A percentile compares a stretch with the other conserved stretches of the same genome.
These are phyloP conservation scores for Synergus itoensis DNA, from an alignment of 2,888 invertebrate species.

Conservation along the genomic window DNA sequence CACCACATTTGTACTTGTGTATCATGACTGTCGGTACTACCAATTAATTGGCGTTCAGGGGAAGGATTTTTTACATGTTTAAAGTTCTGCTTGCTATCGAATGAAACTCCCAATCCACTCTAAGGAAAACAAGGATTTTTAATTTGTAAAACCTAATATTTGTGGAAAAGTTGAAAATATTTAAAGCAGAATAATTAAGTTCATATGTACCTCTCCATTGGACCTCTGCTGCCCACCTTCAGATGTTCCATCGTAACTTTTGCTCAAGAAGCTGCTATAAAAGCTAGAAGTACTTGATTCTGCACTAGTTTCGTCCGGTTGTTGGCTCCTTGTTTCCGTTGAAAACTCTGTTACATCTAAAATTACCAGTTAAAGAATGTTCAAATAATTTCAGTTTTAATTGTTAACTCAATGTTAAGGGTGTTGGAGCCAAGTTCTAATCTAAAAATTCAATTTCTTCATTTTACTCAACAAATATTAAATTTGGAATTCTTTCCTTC, in stretches of 20 bases:
- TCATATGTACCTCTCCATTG: constrained; percentile 15
- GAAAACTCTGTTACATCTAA: not conserved
- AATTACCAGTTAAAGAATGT: not conserved
- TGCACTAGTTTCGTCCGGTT: constrained; percentile 58
- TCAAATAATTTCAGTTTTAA: too few relatives aligned
- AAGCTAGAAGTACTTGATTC: constrained; percentile 74
- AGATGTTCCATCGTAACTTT: constrained; percentile 67
- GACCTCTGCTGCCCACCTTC: constrained; percentile 60
- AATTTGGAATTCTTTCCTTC: too few relatives aligned
- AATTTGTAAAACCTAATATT: not conserved
- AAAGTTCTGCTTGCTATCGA: constrained; percentile 10
- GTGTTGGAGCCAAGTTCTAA: too few relatives aligned
- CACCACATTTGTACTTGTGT: constrained; percentile 22
- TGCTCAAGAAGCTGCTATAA: constrained; percentile 73
- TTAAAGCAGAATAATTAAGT: not conserved
- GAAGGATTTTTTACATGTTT: not conserved
- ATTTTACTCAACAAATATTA: too few relatives aligned
- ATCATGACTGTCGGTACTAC: constrained; percentile 22
- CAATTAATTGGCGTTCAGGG: constrained; percentile 27
- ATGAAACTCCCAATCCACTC: constrained; percentile 11
- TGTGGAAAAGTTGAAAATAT: not conserved
- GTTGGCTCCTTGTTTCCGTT: not conserved
- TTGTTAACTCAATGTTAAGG: too few relatives aligned
- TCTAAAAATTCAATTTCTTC: too few relatives aligned
- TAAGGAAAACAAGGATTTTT: constrained; percentile 17